Evolutionary conservation across 2,113 vertebrate species (phyloP).

Genomic region (Rhinolophus ferrumequinum): DNA sequence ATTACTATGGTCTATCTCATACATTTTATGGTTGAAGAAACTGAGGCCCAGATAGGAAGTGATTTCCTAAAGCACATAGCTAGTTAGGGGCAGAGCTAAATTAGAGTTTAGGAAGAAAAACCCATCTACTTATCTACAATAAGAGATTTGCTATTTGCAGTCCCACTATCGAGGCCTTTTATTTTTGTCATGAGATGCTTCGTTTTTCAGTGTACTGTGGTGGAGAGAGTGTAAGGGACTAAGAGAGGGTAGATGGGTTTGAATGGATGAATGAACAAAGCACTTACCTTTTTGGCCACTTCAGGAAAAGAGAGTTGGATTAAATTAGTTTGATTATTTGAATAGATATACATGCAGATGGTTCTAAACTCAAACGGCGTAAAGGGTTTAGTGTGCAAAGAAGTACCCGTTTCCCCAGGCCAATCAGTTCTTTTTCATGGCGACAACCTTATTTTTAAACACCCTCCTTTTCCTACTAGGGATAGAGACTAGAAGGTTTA

Average conservation of each 20-base stretch:
- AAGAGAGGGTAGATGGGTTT: neutral
- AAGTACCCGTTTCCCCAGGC: neutral
- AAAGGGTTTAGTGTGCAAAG: neutral
- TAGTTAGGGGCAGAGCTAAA: neutral
- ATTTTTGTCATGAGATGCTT: neutral
- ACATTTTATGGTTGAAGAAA: neutral
- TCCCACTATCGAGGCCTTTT: neutral
- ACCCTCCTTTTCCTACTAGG: neutral
- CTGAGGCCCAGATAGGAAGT: neutral
- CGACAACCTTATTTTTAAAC: neutral
- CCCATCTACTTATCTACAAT: neutral
- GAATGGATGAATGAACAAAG: slow-evolving; percentile 4
- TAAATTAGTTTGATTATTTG: slow-evolving; percentile 12
- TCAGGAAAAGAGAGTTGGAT: slow-evolving; percentile 9
- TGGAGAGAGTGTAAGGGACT: neutral
- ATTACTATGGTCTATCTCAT: neutral
- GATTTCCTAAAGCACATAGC: slow-evolving; percentile 12
- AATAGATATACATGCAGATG: neutral
- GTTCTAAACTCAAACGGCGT: slow-evolving; percentile 33
- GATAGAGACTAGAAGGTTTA: neutral
- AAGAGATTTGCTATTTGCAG: neutral
- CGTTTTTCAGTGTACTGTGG: neutral
- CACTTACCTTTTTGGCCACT: slow-evolving; percentile 28
- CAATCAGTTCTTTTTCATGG: neutral
- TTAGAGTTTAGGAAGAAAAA: slow-evolving; percentile 11